Evolutionary conservation across 2,113 vertebrate genomes (phyloP), one percentile per base, ranked within the genome.

Genomic region (cattle (Bos taurus)): DNA sequence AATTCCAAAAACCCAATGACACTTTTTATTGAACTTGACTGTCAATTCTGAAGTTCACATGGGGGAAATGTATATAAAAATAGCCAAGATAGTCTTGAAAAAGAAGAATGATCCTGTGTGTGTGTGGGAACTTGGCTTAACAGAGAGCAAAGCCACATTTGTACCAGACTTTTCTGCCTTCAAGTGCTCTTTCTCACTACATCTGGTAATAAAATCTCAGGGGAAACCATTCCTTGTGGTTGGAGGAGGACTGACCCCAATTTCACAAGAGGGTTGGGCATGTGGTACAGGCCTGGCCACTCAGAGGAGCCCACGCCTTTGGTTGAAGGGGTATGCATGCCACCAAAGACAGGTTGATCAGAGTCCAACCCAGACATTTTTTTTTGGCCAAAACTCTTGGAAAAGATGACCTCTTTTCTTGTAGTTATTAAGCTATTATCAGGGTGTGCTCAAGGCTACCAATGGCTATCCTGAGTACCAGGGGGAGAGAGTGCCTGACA

Each of bases 11-110:
- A 52, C 62, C 40, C 67, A 96, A 52, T 9, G 40, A 80, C 36
- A 91, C 80, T 88, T 97, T 96, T 97, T 95, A 97, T 54, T 17
- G 83, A 96, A 91, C 78, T 33, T 86, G 56, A 90, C 84, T 90
- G 82, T 33, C 71, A 92, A 90, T 67, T 90, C 87, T 83, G 54
- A 93, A 95, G 91, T 92, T 96, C 36, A 95, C 48, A 80, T 6
- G 21, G 30, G 43, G 71, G 21, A 93, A 86, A 89, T 67, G n/a
- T 25, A 64, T 1, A 82, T 5, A 85, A 50, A 56, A 48, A 77
- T 1, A 93, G 30, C 19, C 30, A 95, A 78, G 33, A 71, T 13
- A 54, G 57, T 94, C 17, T 88, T 86, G 21, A 78, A 93, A 93
- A 88, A 91, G 33, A 19, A 83, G 19, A 64, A 88, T 17, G 33